Conservation (phyloP, 2,113 vertebrate species). For the Isichthys henryi region DNA sequence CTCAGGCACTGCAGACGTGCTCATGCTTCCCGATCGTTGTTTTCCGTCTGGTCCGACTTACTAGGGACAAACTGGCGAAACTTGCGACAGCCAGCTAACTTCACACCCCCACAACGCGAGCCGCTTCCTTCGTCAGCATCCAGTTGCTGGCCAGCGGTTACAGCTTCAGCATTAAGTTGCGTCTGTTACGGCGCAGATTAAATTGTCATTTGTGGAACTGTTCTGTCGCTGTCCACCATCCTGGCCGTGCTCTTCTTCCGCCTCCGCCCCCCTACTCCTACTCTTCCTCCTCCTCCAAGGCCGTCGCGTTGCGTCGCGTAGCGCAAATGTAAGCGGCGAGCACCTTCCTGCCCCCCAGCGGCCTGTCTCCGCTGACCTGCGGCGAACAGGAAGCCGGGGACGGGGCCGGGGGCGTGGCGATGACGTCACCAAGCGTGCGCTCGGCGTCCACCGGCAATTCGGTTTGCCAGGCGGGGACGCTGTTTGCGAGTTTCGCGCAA, state of each 20-base stretch:
- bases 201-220: not conserved
- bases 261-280: conserved; percentile 2
- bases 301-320: conserved; percentile 3
- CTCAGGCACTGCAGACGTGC: conserved; percentile 54
- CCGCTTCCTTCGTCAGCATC: not conserved
- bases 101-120: not conserved
- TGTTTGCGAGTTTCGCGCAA: not conserved
- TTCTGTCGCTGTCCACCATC: not conserved
- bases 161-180: not conserved
- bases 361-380: not conserved
- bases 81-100: not conserved
- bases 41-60: not conserved
- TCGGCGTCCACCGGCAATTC: not conserved
- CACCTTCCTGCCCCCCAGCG: not conserved
- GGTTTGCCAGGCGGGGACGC: not conserved
- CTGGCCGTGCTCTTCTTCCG: not conserved
- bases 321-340: not conserved
- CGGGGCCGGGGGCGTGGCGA: not conserved
- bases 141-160: not conserved
- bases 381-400: not conserved
- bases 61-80: not conserved
- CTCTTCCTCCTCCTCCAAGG: not conserved
- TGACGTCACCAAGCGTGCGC: not conserved
- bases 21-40: conserved; percentile 18
- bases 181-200: not conserved